These are phyloP conservation scores for Acronicta aceris DNA, from an alignment of 2,888 invertebrate species.

Conservation along the genomic window DNA sequence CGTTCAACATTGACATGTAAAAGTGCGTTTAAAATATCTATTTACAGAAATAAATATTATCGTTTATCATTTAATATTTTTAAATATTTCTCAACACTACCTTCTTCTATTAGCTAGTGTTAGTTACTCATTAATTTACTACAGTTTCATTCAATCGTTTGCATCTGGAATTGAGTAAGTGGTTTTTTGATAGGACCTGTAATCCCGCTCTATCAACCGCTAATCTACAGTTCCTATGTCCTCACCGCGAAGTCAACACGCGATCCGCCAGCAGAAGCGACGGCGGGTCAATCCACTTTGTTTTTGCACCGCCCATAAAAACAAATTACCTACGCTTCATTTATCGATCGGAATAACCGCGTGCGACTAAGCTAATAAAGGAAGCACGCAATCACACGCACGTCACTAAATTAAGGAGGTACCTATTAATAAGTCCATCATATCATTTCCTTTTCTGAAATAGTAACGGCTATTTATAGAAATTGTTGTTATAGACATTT, in stretches of 20 bases:
- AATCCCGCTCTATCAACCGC: constrained; percentile 33
- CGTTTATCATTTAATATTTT: too few species aligned
- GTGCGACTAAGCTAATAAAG: constrained; percentile 82
- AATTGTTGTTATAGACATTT: too few species aligned
- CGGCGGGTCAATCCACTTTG: constrained; percentile 86
- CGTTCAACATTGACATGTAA: too few species aligned
- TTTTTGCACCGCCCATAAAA: constrained; percentile 86
- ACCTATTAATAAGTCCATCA: constrained; percentile 19
- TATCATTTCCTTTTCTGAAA: not conserved
- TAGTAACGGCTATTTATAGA: too few species aligned
- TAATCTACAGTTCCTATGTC: constrained; percentile 32
- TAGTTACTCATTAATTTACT: too few species aligned
- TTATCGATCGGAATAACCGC: constrained; percentile 83
- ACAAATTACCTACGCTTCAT: constrained; percentile 84
- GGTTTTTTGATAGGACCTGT: too few species aligned
- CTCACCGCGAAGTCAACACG: constrained; percentile 72
- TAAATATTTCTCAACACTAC: too few species aligned
- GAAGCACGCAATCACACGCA: constrained; percentile 64
- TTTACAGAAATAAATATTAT: too few species aligned
- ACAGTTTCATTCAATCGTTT: too few species aligned
- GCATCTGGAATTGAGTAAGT: not conserved
- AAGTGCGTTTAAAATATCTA: too few species aligned
- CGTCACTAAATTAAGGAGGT: constrained; percentile 40
- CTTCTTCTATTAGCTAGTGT: too few species aligned
- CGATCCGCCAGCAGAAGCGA: constrained; percentile 75